Base-by-base conservation (phyloP, 2,888 invertebrate species). In the Aphodius granarius region DNA sequence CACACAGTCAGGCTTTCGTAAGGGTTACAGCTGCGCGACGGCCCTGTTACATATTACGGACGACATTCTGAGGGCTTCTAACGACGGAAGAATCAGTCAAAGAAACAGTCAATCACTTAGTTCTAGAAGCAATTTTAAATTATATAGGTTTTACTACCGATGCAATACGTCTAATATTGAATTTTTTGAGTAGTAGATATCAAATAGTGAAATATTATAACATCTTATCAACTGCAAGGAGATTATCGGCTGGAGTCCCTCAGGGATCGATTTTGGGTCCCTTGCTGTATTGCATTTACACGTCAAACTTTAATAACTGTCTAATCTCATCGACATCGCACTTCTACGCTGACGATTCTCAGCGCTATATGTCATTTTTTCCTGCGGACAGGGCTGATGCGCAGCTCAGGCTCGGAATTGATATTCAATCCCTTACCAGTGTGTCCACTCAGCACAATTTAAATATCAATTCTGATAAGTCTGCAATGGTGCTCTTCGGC, bases 1-100 rank as follows among this genome's bases (percentile, higher is more conserved):
- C n/a, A 20, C 13, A 22, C 73, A 76, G 23, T 76, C 63, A 15
- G 76, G 76, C 16, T 76, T 76, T 63, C 43, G 73, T 23, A 19
- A 23, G 9, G 73, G 73, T 62, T 70, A 73, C 22, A 66, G 76
- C 70, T 76, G 76, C 63, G 66, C 21, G 9, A 66, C 66, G 17
- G 3, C 9, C 13, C 13, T 43, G 43, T 9, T 43, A 13, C 43
- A 43, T 13, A 43, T 43, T 13, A 43, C 43, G 43, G 43, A 43
- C 13, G 43, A 43, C 13, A 13, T 43, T 43, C 13, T 43, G 3
- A 43, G 43, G 9, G 43, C 13, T 43, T 43, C n/a, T n/a, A n/a
- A n/a, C n/a, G n/a, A n/a, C n/a, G n/a, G n/a, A n/a, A n/a, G n/a
- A n/a, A n/a, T n/a, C n/a, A n/a, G n/a, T n/a, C n/a, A n/a, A n/a